A percentile compares a stretch with the other conserved stretches of the same genome.
Conservation (phyloP, 2,797 vertebrate species). For the Rhinogobio ventralis region DNA sequence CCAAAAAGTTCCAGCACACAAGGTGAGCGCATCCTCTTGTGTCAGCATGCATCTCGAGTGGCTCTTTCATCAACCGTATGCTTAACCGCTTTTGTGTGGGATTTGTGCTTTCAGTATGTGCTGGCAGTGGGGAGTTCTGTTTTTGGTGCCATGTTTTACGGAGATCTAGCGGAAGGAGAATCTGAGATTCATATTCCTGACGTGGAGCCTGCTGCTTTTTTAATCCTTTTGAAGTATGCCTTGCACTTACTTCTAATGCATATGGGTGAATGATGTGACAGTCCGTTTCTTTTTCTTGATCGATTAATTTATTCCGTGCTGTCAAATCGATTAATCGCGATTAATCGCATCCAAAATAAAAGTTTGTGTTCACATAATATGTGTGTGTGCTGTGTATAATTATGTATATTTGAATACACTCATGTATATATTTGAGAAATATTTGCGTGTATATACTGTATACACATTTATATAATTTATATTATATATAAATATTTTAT, state of each 20-base stretch:
- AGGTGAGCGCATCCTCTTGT: slow-evolving; percentile 72
- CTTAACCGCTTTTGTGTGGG: not conserved
- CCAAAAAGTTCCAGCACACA: slow-evolving; percentile 88
- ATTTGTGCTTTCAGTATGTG: slow-evolving; percentile 80
- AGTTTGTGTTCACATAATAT: too few species aligned
- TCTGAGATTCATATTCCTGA: slow-evolving; percentile 91
- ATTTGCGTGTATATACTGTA: too few species aligned
- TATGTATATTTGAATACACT: too few species aligned
- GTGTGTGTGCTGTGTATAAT: too few species aligned
- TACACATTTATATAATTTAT: too few species aligned
- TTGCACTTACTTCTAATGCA: not conserved
- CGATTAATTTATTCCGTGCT: not conserved
- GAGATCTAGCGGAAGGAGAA: slow-evolving; percentile 87
- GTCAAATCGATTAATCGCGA: too few species aligned
- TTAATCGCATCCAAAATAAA: too few species aligned
- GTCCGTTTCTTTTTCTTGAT: not conserved
- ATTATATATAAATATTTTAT: too few species aligned
- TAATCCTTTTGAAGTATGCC: slow-evolving; percentile 88
- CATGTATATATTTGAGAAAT: too few species aligned
- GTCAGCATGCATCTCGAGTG: not conserved
- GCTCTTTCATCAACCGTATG: not conserved
- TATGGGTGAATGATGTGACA: not conserved
- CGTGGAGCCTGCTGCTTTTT: slow-evolving; percentile 89
- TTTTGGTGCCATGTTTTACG: slow-evolving; percentile 92
- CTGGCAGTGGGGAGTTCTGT: slow-evolving; percentile 90